Evolutionary conservation across 2,113 vertebrate genomes (phyloP).

Genomic region (Coregonus clupeaformis): DNA sequence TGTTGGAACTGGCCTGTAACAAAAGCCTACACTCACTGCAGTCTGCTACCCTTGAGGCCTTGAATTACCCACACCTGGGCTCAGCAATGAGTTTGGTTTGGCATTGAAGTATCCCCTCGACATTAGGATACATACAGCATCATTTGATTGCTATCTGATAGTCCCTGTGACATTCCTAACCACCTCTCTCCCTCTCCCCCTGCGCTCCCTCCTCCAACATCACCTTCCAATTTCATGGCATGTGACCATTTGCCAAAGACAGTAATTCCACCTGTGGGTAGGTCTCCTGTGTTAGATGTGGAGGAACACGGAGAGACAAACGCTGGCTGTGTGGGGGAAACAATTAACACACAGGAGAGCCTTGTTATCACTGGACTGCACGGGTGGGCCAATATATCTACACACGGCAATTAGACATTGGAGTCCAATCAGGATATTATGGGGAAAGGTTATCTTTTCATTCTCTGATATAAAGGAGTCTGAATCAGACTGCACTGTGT

Average conservation of each 20-base stretch:
- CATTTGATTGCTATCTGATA: neutral
- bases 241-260: slow-evolving; percentile 6
- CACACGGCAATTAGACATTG: neutral
- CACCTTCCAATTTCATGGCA: slow-evolving; percentile 14
- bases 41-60: neutral
- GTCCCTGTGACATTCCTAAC: neutral
- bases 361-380: neutral
- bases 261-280: neutral
- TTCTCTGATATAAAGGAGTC: neutral
- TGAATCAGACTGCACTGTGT: neutral
- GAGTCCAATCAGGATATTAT: neutral
- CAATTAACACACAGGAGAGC: neutral
- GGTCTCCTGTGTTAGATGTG: neutral
- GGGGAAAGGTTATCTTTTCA: neutral
- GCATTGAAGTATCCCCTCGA: neutral
- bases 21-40: neutral
- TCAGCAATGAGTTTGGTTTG: neutral
- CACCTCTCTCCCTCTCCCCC: neutral
- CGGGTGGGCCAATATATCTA: neutral
- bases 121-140: neutral
- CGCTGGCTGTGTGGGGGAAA: neutral
- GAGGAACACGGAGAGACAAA: neutral
- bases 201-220: neutral
- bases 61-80: neutral
- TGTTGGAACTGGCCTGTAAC: neutral